Conservation (phyloP, 2,113 vertebrate species). For the Anolis carolinensis region DNA sequence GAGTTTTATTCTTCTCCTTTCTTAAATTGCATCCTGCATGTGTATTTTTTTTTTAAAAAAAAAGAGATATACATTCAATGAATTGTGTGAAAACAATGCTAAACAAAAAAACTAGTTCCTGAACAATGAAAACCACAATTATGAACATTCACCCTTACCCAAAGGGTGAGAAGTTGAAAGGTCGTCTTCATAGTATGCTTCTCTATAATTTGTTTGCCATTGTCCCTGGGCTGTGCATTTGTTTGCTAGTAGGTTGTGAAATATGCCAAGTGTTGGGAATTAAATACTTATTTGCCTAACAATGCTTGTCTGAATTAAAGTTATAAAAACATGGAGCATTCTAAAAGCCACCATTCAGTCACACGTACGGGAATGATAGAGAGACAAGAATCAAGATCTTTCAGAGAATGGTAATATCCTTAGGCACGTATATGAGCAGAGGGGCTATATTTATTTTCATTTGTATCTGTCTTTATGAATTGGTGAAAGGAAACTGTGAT, state of each 20-base stretch:
- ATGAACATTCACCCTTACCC: slow-evolving; percentile 67
- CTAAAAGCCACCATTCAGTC: slow-evolving; percentile 54
- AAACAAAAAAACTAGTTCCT: slow-evolving; percentile 33
- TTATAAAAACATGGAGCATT: slow-evolving; percentile 49
- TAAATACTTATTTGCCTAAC: slow-evolving; percentile 68
- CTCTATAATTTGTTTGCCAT: slow-evolving; percentile 60
- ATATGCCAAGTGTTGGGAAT: slow-evolving; percentile 50
- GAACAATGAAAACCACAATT: slow-evolving; percentile 61
- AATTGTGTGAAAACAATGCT: slow-evolving; percentile 45
- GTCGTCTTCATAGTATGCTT: slow-evolving; percentile 50
- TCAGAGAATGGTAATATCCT: slow-evolving; percentile 56
- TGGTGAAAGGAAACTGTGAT: slow-evolving; percentile 48
- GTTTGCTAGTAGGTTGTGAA: slow-evolving; percentile 58
- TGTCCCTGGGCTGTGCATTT: slow-evolving; percentile 52
- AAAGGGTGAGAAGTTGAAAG: slow-evolving; percentile 62
- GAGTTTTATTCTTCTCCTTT: slow-evolving; percentile 32
- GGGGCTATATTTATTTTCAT: slow-evolving; percentile 43
- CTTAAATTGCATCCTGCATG: slow-evolving; percentile 57
- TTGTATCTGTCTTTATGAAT: slow-evolving; percentile 55
- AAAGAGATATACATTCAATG: slow-evolving; percentile 38
- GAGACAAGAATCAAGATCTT: slow-evolving; percentile 60
- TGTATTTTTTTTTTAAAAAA: slow-evolving; percentile 53
- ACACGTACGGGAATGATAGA: slow-evolving; percentile 60
- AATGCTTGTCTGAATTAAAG: slow-evolving; percentile 54
- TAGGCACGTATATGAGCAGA: background rate